Evolutionary conservation across 2,797 vertebrate genomes (phyloP).

Genomic region (Sparus aurata): DNA sequence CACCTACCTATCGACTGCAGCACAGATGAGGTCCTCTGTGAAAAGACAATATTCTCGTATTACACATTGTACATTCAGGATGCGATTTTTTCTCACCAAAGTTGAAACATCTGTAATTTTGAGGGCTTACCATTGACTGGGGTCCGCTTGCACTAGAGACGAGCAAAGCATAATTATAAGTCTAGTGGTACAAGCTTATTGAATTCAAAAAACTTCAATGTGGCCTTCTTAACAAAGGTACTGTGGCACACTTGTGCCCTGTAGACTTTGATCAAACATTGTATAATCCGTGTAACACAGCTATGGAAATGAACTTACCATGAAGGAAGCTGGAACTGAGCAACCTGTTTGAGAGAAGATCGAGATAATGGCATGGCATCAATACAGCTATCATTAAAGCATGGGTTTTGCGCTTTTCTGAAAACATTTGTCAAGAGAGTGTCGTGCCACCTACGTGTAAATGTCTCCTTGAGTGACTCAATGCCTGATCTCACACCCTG

Average conservation of each 20-base stretch:
- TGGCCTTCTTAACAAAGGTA: too few species aligned
- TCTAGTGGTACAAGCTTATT: background rate
- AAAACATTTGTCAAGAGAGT: background rate
- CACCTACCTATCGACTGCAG: constrained; percentile 25
- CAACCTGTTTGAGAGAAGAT: constrained; percentile 51
- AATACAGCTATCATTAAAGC: background rate
- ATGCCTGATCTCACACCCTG: constrained; percentile 34
- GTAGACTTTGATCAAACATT: background rate
- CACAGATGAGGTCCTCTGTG: constrained; percentile 53
- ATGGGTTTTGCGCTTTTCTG: background rate
- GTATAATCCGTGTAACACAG: background rate
- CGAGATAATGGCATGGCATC: background rate
- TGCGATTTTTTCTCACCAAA: background rate
- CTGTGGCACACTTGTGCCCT: background rate
- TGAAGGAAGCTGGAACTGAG: constrained; percentile 22
- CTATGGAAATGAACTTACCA: constrained; percentile 28
- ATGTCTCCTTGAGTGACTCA: constrained; percentile 38
- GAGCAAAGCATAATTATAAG: constrained; percentile 37
- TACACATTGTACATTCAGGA: background rate
- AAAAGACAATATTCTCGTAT: constrained; percentile 13
- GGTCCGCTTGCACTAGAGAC: constrained; percentile 48
- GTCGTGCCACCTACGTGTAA: constrained; percentile 36
- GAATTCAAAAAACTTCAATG: background rate
- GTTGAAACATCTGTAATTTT: background rate
- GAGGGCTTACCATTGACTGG: constrained; percentile 47